A percentile compares a stretch with the other conserved stretches of the same genome.
These are phyloP conservation scores for Monomorium pharaonis DNA, from an alignment of 1,140 invertebrate genomes.

Conservation along the genomic window DNA sequence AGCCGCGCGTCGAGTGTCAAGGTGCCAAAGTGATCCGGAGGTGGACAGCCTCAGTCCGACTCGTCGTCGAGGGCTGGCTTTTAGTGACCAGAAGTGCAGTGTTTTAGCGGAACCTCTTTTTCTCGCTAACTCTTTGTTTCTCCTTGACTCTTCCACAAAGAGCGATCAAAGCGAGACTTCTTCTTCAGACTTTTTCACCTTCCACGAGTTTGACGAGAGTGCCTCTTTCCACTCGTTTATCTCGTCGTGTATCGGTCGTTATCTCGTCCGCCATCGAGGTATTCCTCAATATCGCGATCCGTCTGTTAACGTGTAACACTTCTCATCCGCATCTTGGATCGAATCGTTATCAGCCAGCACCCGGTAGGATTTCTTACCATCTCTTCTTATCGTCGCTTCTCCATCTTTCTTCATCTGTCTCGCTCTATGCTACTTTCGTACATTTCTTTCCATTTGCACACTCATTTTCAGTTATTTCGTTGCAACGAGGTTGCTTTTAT, in stretches of 20 bases:
- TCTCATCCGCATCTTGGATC: constrained; percentile 13
- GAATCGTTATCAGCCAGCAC: constrained; percentile 5
- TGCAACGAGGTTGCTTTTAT: not conserved
- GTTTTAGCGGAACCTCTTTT: not conserved
- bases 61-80: not conserved
- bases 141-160: not conserved
- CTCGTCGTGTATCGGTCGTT: constrained; percentile 33
- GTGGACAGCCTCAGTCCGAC: not conserved
- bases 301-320: constrained; percentile 12
- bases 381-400: not conserved
- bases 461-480: not conserved
- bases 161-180: not conserved
- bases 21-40: not conserved
- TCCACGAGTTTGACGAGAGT: constrained; percentile 3
- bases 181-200: not conserved
- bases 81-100: constrained; percentile 19
- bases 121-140: not conserved
- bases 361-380: constrained; percentile 47
- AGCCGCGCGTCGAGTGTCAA: not conserved
- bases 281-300: constrained; percentile 19
- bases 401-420: not conserved
- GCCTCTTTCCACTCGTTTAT: constrained; percentile 19
- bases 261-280: constrained; percentile 52
- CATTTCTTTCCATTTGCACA: not conserved
- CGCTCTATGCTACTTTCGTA: not conserved